Base-by-base conservation (phyloP, 2,888 invertebrate genomes). In the Xylophagus ater region DNA sequence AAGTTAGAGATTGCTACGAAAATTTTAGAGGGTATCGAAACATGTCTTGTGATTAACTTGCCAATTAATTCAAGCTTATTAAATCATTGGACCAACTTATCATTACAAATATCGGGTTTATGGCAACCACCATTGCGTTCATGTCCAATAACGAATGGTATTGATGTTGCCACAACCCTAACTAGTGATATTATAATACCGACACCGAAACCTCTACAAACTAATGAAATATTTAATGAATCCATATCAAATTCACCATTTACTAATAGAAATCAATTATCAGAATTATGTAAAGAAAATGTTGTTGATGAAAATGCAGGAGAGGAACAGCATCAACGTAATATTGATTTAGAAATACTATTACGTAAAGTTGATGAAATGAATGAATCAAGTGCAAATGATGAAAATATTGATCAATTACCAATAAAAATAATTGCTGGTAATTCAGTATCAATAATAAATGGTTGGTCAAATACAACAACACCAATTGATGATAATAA, bases 21-120 rank as follows among this genome's bases (percentile, higher is more conserved):
- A 53, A 69, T 85, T 6, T 66, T 89, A 40, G 80, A 83, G 57
- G 85, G 81, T 13, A 66, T 89, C 24, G 85, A 87, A 57, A 72
- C 78, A 8, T 74, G 74, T 51, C 74, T 80, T 44, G 72, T 76
- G 37, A 81, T 86, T 53, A 73, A 79, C 51, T 64, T 88, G 50
- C 84, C 87, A 0, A 78, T 74, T 50, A 89, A 89, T 66, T 84
- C 87, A 1, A 88, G 88, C 57, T 68, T 92, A 17, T 66, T 94
- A 1, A 94, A 94, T 63, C 76, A 77, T 39, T 96, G 94, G 94
- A 81, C 84, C 0, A 78, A 80, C 51, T 78, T 81, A 26, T 82
- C 92, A 1, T 65, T 94, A 25, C 72, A 84, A 56, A 65, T 90
- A 51, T 83, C 89, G 10, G 92, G 90, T 4, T 70, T 88, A 36